phyloP scores from a whole-genome alignment of 2,797 vertebrate species.

The Spinus pinus region DNA sequence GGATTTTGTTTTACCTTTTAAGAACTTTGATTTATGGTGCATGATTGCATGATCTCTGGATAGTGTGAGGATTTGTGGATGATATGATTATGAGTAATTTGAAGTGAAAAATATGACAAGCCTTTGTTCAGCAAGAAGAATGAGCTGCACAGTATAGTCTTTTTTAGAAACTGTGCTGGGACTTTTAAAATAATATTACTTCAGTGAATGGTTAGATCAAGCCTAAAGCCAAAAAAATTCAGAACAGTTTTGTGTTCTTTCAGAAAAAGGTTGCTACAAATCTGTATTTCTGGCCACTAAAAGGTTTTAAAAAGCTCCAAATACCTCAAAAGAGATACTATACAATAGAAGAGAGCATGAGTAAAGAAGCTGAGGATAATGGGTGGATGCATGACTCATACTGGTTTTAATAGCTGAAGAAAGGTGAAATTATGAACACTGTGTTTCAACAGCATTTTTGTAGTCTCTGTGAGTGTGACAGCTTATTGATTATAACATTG shows the following conservation, averaged over 20 bases:
- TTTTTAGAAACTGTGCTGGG: background rate
- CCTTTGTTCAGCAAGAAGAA: background rate
- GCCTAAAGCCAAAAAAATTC: background rate
- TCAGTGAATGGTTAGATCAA: background rate
- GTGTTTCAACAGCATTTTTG: background rate
- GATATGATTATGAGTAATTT: background rate
- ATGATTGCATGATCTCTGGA: slow-evolving; percentile 38
- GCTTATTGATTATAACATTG: background rate
- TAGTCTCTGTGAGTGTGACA: background rate
- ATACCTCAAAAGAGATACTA: background rate
- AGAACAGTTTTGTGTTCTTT: background rate
- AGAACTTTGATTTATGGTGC: slow-evolving; percentile 15
- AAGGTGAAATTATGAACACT: background rate
- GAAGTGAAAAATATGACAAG: background rate
- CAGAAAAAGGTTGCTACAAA: background rate
- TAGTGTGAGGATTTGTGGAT: background rate
- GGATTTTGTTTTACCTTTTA: slow-evolving; percentile 69
- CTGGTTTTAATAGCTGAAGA: background rate
- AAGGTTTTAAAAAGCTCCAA: background rate
- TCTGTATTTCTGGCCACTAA: background rate
- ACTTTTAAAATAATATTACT: background rate
- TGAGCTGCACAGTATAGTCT: background rate
- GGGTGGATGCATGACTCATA: background rate
- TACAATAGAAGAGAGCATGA: background rate
- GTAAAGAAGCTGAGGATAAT: background rate